phyloP scores from a whole-genome alignment of 2,113 vertebrate species.

The Solenodon paradoxus region DNA sequence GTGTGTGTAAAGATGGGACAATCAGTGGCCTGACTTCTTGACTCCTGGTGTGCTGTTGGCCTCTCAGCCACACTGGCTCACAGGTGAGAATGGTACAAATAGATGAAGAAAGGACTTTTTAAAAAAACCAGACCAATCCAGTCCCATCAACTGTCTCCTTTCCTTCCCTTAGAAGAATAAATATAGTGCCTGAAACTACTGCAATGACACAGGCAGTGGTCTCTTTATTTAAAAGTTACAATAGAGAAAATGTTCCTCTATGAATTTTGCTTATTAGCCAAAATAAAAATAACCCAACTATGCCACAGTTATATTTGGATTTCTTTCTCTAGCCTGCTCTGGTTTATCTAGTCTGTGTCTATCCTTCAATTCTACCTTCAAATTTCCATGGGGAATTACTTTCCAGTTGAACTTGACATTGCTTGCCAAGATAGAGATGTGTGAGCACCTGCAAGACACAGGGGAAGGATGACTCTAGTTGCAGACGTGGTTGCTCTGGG shows the following conservation, averaged over 20 bases:
- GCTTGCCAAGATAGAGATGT: background rate
- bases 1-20: background rate
- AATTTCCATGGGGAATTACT: background rate
- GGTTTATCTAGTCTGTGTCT: background rate
- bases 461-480: background rate
- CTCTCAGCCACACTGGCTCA: background rate
- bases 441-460: background rate
- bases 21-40: background rate
- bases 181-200: background rate
- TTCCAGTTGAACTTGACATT: background rate
- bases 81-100: background rate
- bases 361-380: background rate
- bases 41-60: background rate
- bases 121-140: background rate
- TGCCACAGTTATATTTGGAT: conserved; percentile 17
- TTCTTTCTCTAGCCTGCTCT: background rate
- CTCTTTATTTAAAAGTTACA: conserved; percentile 6
- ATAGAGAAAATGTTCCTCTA: background rate
- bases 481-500: background rate
- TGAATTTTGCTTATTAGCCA: conserved; percentile 51
- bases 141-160: background rate
- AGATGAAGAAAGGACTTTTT: background rate
- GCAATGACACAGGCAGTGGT: background rate
- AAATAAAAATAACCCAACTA: conserved; percentile 56
- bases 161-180: background rate